Percentiles rank a stretch among this genome's conserved stretches.
phyloP scores from a whole-genome alignment of 2,797 vertebrate genomes.

The Pteronotus mesoamericanus region DNA sequence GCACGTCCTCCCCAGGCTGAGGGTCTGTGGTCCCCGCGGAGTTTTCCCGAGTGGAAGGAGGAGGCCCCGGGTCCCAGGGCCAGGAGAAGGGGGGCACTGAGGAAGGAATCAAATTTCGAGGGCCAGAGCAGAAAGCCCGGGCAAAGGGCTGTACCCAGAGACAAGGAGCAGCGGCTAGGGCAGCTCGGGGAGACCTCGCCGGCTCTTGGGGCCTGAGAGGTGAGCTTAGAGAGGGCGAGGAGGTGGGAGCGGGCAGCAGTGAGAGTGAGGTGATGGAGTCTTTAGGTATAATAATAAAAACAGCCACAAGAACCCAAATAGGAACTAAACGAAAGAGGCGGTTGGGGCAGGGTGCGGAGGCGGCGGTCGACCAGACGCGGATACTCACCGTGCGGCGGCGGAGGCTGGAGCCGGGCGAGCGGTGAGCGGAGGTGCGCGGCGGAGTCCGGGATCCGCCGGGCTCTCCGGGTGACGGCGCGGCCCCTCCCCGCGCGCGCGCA shows the following conservation, averaged over 20 bases:
- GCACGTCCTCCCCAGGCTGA: neutral
- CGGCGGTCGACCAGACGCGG: neutral
- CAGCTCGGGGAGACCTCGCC: neutral
- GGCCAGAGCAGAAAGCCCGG: conserved; percentile 9
- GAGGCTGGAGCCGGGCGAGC: conserved; percentile 59
- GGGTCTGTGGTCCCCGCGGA: neutral
- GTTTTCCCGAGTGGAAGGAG: neutral
- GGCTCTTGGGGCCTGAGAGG: neutral
- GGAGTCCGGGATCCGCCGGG: conserved; percentile 67
- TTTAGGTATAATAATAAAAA: conserved; percentile 35
- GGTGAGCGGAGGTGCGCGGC: conserved; percentile 62
- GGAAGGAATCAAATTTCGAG: conserved; percentile 45
- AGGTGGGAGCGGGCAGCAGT: neutral
- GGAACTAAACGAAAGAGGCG: conserved; percentile 64
- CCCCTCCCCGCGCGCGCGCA: conserved; percentile 73
- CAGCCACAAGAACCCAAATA: conserved; percentile 27
- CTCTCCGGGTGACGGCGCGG: conserved; percentile 71
- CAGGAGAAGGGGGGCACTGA: neutral
- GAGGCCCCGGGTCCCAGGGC: neutral
- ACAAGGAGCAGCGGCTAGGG: neutral
- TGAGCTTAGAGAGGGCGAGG: neutral
- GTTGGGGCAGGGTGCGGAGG: neutral
- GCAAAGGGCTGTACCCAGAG: neutral
- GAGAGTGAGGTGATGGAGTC: conserved; percentile 9
- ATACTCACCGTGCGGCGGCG: conserved; percentile 70